Evolutionary conservation across 2,888 invertebrate species (phyloP), one percentile per base, ranked within the genome.

Genomic region (Baronia brevicornis): DNA sequence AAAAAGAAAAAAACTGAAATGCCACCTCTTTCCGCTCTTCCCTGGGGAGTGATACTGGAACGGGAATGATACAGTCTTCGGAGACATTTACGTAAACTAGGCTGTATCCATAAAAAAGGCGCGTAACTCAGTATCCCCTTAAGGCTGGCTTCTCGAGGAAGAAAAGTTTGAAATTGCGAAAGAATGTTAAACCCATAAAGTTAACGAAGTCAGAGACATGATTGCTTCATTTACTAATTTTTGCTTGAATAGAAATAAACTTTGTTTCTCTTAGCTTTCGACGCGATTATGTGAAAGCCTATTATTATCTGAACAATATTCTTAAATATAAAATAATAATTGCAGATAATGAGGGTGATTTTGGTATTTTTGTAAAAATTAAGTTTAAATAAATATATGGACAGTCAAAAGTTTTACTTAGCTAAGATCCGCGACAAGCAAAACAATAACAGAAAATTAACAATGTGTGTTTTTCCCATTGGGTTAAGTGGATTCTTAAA

Each of bases 1-100:
- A 58, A 65, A 71, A 65, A 63, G 55, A 44, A n/a, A n/a, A n/a
- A 36, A 30, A 21, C 26, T 36, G 30, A 66, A 70, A 69, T 68
- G 69, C 67, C 67, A 65, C 67, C 60, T 63, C 44, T 51, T 52
- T 47, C 46, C 40, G 22, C 39, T 41, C 33, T 33, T 41, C 48
- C 58, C 45, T 31, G 30, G 39, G 55, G 51, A 42, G 54, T 46
- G 52, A 51, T 56, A 39, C 33, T 23, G 22, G 31, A 45, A 36
- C 44, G 33, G 43, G 32, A 37, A 27, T 33, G 29, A 36, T 29
- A 32, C 38, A 35, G 41, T 40, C 41, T 46, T 47, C 30, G 36
- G 41, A 47, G 50, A 48, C 46, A 51, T 51, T 52, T 51, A 42
- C 45, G 45, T 46, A 52, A 57, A 60, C 56, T 57, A 58, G 48